phyloP scores from a whole-genome alignment of 2,888 invertebrate species.

The Papilio gigon region DNA sequence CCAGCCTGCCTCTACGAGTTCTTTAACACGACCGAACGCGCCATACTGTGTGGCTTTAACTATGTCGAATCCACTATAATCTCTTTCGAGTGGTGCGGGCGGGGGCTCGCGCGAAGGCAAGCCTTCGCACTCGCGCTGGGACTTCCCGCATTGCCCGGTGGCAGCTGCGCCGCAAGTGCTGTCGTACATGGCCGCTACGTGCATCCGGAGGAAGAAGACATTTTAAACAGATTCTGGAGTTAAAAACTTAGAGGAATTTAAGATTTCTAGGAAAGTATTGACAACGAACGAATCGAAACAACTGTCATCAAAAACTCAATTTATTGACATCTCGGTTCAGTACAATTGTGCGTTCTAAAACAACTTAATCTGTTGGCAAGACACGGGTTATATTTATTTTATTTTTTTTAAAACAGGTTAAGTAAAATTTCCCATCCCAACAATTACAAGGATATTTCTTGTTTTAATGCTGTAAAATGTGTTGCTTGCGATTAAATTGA shows the following conservation, averaged over 20 bases:
- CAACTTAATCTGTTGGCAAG: no score
- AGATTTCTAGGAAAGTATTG: slow-evolving; percentile 36
- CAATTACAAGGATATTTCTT: no score
- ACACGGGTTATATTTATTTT: no score
- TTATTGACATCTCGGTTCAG: slow-evolving; percentile 45
- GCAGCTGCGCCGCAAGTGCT: slow-evolving; percentile 88
- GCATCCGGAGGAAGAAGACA: slow-evolving; percentile 25
- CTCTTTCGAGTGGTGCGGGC: slow-evolving; percentile 82
- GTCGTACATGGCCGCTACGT: slow-evolving; percentile 82
- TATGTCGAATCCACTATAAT: slow-evolving; percentile 93
- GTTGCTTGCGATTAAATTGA: no score
- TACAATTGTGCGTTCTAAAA: slow-evolving; percentile 26
- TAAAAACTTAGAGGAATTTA: neutral
- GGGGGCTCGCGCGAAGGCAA: slow-evolving; percentile 84
- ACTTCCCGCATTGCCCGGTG: slow-evolving; percentile 84
- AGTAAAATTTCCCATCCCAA: no score
- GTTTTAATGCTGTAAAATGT: no score
- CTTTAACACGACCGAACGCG: slow-evolving; percentile 89
- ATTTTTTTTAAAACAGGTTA: no score
- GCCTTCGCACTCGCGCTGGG: slow-evolving; percentile 84
- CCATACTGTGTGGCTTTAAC: slow-evolving; percentile 99
- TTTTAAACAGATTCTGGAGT: slow-evolving; percentile 2
- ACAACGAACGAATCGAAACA: slow-evolving; percentile 43
- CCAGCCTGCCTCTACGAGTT: slow-evolving; percentile 95
- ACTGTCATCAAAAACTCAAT: slow-evolving; percentile 43